Conservation (phyloP, 2,113 vertebrate genomes). For the Tupaia tana region DNA sequence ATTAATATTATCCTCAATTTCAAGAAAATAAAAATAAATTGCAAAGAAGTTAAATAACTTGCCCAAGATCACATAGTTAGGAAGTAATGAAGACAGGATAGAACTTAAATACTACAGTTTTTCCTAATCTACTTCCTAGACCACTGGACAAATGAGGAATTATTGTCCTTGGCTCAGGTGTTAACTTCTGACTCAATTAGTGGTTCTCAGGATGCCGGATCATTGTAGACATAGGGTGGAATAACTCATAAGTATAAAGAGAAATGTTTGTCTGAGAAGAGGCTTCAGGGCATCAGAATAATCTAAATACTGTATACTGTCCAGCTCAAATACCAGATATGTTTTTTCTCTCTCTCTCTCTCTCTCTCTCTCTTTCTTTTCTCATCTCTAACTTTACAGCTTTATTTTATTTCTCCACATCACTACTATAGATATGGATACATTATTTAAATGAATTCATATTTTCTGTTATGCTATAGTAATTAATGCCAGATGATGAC, state of each 20-base stretch:
- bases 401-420: background rate
- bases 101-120: background rate
- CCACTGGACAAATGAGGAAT: background rate
- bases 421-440: background rate
- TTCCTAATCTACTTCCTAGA: accelerated
- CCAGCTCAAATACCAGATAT: too few species aligned
- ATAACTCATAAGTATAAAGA: background rate
- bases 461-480: background rate
- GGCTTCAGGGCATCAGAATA: background rate
- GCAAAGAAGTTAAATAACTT: background rate
- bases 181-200: background rate
- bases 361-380: background rate
- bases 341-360: background rate
- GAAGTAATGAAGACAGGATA: background rate
- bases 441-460: background rate
- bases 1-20: background rate
- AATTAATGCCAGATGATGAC: background rate
- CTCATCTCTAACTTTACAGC: background rate
- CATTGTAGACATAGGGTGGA: background rate
- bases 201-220: background rate
- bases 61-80: background rate
- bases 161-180: background rate
- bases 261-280: background rate
- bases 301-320: background rate
- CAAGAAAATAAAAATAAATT: background rate